These are phyloP conservation scores for Spodoptera exigua DNA, from an alignment of 2,888 invertebrate genomes.

Conservation along the genomic window DNA sequence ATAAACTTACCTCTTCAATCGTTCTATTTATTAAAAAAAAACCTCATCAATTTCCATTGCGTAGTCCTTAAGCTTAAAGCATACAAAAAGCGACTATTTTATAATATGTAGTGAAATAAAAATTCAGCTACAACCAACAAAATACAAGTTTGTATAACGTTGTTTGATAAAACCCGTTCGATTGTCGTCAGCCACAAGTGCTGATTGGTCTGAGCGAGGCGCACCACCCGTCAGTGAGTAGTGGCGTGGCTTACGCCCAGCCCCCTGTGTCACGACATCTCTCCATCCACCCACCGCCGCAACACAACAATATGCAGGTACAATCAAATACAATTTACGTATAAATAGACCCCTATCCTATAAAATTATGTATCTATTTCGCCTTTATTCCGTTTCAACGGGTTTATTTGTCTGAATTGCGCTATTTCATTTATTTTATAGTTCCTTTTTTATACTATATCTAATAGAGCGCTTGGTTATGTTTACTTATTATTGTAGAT, in stretches of 20 bases:
- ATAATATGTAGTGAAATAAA: not conserved
- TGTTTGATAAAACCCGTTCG: not conserved
- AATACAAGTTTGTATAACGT: too few species aligned
- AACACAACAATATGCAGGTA: conserved; percentile 82
- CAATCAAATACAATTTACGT: conserved; percentile 9
- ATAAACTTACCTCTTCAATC: too few species aligned
- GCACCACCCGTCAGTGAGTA: conserved; percentile 81
- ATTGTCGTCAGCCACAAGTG: conserved; percentile 72
- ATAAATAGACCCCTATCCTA: conserved; percentile 3
- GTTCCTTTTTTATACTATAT: not conserved
- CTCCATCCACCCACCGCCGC: conserved; percentile 75
- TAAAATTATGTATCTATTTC: not conserved
- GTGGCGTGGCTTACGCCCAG: conserved; percentile 78
- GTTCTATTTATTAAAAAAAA: too few species aligned
- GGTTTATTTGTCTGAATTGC: not conserved
- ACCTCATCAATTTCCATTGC: too few species aligned
- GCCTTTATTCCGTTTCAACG: not conserved
- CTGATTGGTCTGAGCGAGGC: conserved; percentile 82
- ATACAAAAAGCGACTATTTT: too few species aligned
- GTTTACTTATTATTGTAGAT: not conserved
- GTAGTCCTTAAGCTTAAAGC: too few species aligned
- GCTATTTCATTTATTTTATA: not conserved
- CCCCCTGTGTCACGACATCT: conserved; percentile 77
- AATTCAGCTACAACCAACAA: conserved; percentile 5
- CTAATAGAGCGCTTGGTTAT: not conserved